Percentiles rank a stretch among this genome's conserved stretches.
Conservation (phyloP, 2,797 vertebrate genomes). For the Cirrhinus molitorella region DNA sequence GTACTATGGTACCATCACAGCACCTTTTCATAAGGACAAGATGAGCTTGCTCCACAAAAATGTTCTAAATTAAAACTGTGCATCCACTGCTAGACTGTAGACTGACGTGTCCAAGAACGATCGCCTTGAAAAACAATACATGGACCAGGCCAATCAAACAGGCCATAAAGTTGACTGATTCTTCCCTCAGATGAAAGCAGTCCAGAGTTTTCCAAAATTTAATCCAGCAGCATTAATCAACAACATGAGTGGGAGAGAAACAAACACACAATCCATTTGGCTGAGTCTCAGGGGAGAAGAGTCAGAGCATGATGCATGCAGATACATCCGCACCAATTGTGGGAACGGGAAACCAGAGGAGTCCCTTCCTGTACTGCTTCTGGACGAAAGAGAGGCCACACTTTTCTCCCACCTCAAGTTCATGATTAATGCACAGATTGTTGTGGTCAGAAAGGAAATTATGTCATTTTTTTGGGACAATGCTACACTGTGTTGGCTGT, state of each 20-base stretch:
- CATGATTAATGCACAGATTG: slow-evolving; percentile 43
- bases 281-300: neutral
- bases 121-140: slow-evolving; percentile 1
- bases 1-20: too few relatives aligned
- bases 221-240: slow-evolving; percentile 49
- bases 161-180: neutral
- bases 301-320: slow-evolving; percentile 35
- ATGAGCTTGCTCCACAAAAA: neutral
- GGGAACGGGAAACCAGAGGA: slow-evolving; percentile 68
- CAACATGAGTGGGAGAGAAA: slow-evolving; percentile 39
- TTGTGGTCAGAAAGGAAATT: slow-evolving; percentile 68
- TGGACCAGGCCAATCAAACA: neutral
- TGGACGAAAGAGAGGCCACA: slow-evolving; percentile 31
- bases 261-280: slow-evolving; percentile 18
- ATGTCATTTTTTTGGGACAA: slow-evolving; percentile 64
- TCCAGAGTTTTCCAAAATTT: neutral
- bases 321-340: slow-evolving; percentile 44
- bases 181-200: slow-evolving; percentile 44
- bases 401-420: slow-evolving; percentile 18
- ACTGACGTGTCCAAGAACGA: slow-evolving; percentile 4
- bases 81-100: neutral
- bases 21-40: neutral
- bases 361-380: slow-evolving; percentile 59
- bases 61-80: neutral
- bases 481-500: slow-evolving; percentile 49